A percentile compares a stretch with the other conserved stretches of the same genome.
phyloP scores from a whole-genome alignment of 2,113 vertebrate genomes.

The Crotalus tigris region DNA sequence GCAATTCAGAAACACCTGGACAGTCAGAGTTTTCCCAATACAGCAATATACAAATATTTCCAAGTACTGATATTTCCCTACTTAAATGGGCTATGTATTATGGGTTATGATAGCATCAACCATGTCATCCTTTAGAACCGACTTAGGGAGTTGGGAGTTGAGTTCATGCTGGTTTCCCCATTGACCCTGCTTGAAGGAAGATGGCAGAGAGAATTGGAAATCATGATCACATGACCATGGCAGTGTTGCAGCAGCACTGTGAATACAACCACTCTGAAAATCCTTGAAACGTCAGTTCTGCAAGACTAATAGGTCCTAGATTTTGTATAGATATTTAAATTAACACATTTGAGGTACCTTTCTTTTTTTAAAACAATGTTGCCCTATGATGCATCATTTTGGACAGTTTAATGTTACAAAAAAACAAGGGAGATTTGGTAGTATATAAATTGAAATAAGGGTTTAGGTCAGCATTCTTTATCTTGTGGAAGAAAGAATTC shows the following conservation, averaged over 20 bases:
- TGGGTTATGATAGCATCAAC: not conserved
- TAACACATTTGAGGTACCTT: not conserved
- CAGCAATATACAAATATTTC: not conserved
- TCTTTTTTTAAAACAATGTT: not conserved
- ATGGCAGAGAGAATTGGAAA: not conserved
- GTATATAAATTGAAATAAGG: not conserved
- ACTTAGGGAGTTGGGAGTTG: not conserved
- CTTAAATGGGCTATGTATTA: no score
- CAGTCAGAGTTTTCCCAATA: not conserved
- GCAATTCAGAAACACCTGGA: not conserved
- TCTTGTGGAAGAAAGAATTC: not conserved
- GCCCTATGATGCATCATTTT: not conserved
- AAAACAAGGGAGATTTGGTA: not conserved
- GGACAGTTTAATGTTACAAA: not conserved
- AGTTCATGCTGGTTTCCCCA: not conserved
- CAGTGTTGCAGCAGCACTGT: not conserved
- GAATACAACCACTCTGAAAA: not conserved
- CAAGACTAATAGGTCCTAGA: not conserved
- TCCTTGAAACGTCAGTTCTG: not conserved
- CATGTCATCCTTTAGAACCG: not conserved
- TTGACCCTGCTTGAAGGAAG: not conserved
- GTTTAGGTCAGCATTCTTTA: conserved; percentile 14
- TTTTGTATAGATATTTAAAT: not conserved
- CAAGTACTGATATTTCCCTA: no score
- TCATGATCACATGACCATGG: not conserved